Percentiles rank a stretch among this genome's conserved stretches.
These are phyloP conservation scores for Hypocryptadius cinnamomeus DNA, from an alignment of 2,113 vertebrate genomes.

Conservation along the genomic window DNA sequence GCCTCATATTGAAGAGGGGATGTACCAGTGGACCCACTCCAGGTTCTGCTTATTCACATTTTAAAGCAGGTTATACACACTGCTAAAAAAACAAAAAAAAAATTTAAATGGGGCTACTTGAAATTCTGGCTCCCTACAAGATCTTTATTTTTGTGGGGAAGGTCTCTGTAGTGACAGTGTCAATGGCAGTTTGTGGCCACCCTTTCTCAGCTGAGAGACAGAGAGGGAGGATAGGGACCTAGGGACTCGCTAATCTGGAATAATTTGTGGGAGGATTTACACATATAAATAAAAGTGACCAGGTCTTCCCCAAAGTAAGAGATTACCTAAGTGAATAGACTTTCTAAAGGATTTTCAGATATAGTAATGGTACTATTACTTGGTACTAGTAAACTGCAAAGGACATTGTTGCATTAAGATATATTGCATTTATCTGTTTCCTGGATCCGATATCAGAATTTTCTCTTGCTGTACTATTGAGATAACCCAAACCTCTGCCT, in stretches of 20 bases:
- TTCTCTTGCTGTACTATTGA: background rate
- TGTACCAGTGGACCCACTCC: background rate
- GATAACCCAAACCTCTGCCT: background rate
- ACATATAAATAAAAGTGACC: conserved; percentile 48
- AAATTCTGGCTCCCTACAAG: background rate
- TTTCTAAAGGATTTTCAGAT: background rate
- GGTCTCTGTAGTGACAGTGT: background rate
- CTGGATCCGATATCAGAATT: background rate
- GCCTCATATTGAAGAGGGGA: background rate
- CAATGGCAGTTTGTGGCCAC: background rate
- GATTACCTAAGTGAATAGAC: background rate
- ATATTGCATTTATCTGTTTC: background rate
- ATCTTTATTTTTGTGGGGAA: background rate
- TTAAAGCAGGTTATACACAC: background rate
- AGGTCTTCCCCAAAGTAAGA: background rate
- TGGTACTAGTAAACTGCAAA: background rate
- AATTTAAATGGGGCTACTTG: background rate
- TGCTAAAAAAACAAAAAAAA: background rate
- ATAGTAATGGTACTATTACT: too few species aligned
- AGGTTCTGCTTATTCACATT: background rate
- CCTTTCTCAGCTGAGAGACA: background rate
- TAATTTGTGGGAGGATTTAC: conserved; percentile 64
- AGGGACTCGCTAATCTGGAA: background rate
- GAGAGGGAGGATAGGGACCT: background rate
- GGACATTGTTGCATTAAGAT: background rate